Base-by-base conservation (phyloP, 1,140 invertebrate species). In the Cataglyphis hispanica region DNA sequence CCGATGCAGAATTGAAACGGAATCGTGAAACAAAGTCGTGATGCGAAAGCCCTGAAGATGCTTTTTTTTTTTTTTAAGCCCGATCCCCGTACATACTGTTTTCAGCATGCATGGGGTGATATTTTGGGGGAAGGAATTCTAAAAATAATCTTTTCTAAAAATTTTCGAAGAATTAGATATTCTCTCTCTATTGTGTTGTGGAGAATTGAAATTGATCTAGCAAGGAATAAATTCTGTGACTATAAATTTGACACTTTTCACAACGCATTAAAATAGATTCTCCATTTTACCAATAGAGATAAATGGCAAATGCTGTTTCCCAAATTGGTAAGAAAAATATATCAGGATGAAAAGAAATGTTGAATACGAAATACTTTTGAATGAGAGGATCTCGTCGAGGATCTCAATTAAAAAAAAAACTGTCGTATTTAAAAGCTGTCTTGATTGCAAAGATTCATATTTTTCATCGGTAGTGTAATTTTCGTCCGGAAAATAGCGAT, bases 21-120 rank as follows among this genome's bases (percentile, higher is more conserved):
- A 27, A 67, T 25, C 66, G 46, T 58, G 19, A n/a, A 83, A 81
- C 66, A 43, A 83, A 46, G n/a, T 81, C 22, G 25, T 56, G 56
- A 34, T 16, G 46, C 64, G 10, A 13, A 58, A 69, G 19, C 50
- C 37, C 53, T n/a, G 46, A 40, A 80, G 63, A 6, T 83, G 19
- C 40, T 72, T 22, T 37, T 81, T 40, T 37, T 72, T 22, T 37
- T 81, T 40, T 37, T 72, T 58, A 64, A 63, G 1, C 11, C 5
- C 37, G 34, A 61, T 58, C 3, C 61, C 25, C 0, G 2, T 63
- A 27, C 58, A 10, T 10, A 76, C 2, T 8, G n/a, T 43, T 43
- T 10, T 37, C 25, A 19, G 22, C n/a, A 22, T 13, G 25, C 13
- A 25, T n/a, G 19, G 1, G 13, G 25, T 74, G 11, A 74, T 72